Evolutionary conservation across 2,113 vertebrate genomes (phyloP), one percentile per base, ranked within the genome.

Genomic region (crab-eating macaque (Macaca fascicularis)): DNA sequence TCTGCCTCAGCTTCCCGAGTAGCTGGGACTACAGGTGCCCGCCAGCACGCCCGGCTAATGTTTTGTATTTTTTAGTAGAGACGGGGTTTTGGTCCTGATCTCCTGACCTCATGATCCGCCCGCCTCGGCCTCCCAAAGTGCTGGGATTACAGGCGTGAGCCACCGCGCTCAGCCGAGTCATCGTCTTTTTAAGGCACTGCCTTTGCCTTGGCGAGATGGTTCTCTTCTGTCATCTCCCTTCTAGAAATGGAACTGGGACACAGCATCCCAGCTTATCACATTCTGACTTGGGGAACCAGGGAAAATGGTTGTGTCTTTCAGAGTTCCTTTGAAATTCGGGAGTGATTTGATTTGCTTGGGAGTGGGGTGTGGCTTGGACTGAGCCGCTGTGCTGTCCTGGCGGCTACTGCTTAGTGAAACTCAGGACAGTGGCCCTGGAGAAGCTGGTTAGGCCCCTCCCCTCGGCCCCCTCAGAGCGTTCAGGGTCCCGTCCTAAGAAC

Each of bases 171-270:
- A 0, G 3, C 48, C 12, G 12, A 50, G 95, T 76, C 83, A 88
- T 89, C 59, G 48, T 96, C 95, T 95, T 97, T 97, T 97, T 97
- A 90, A 89, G 97, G 85, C n/a, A 61, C 2, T 78, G n/a, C 82
- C 84, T 97, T 80, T 79, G 96, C 86, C 83, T 95, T 94, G 96
- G 78, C 79, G 64, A 85, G 97, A 97, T 95, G 92, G 96, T 20
- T 55, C 97, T 97, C 85, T 95, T 35, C 92, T 82, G 27, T 52
- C 4, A 83, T 40, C 5, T 78, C 84, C 97, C 96, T 97, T 97
- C 96, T 96, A 91, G 69, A 80, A 5, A 0, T 20, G 78, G 67
- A 90, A 93, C n/a, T 32, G 69, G 64, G 64, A 89, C 85, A 43
- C 20, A 16, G 85, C 13, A 0, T 61, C 80, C 16, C 14, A 25